Base-by-base conservation (phyloP, 2,888 invertebrate genomes). In the Chalcosyrphus nemorum region DNA sequence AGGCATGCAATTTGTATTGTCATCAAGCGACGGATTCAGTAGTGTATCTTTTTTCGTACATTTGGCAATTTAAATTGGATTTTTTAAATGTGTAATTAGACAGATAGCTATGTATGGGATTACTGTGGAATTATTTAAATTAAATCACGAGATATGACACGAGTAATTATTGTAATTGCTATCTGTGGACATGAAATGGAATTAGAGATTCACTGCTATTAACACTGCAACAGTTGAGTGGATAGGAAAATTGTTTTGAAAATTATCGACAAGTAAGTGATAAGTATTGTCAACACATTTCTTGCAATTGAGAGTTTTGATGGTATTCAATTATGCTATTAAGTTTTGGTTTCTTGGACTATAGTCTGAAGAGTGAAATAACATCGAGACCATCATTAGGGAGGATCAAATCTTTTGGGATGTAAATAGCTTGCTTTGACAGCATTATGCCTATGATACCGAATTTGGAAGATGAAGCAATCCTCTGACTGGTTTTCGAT, bases 1-100 rank as follows among this genome's bases (percentile, higher is more conserved):
- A 41, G 29, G 29, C 52, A 72, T 72, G 52, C 52, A 29, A 47
- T 52, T 57, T 21, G 13, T 27, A n/a, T 32, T n/a, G 45, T n/a
- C n/a, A 32, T 56, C 29, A 29, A 19, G 6, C n/a, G 13, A 43
- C 13, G 6, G 32, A 52, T 68, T 45, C 43, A 21, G 11, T 32
- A n/a, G n/a, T n/a, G n/a, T 27, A 19, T 27, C 27, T 41, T n/a
- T n/a, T n/a, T n/a, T n/a, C n/a, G 54, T n/a, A 13, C 27, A 13
- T 27, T 41, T 54, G 52, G 13, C 52, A 41, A 41, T 24, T 17
- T 24, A 32, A 52, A 66, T 66, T 52, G 24, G 29, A 15, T 17
- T 43, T 43, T 43, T 7, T n/a, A 38, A 38, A 3, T 4, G 3
- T 38, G 1, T 38, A n/a, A 38, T 38, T 52, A 52, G 19, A 17